Conservation (phyloP, 2,113 vertebrate genomes). For the Scomber colias region DNA sequence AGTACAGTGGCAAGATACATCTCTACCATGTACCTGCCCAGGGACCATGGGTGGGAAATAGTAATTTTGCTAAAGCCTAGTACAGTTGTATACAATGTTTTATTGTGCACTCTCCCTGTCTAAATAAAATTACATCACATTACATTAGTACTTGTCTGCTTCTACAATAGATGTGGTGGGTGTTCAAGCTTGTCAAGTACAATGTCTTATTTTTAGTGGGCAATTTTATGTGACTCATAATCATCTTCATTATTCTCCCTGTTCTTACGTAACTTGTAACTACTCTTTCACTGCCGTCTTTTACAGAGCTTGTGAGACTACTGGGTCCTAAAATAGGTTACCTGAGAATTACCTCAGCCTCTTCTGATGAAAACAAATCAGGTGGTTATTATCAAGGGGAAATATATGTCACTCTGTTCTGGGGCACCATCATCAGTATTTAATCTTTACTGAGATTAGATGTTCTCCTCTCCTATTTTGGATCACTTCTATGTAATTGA, state of each 20-base stretch:
- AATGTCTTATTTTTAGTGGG: conserved; percentile 9
- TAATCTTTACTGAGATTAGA: neutral
- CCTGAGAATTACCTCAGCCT: neutral
- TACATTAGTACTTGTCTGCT: neutral
- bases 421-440: neutral
- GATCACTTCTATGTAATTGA: neutral
- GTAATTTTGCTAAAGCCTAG: no score
- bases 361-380: no score
- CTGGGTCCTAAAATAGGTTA: neutral
- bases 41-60: no score
- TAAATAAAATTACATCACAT: no score
- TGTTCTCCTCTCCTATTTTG: neutral
- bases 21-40: neutral
- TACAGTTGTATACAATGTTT: no score
- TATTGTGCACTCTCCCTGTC: no score
- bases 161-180: neutral
- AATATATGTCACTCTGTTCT: neutral
- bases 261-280: conserved; percentile 19
- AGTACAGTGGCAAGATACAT: neutral
- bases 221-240: conserved; percentile 23
- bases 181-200: conserved; percentile 14
- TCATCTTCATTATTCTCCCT: neutral
- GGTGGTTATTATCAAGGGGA: neutral
- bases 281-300: neutral
- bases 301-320: neutral